Evolutionary conservation across 2,113 vertebrate species (phyloP).

Genomic region (Cynopterus brachyotis): DNA sequence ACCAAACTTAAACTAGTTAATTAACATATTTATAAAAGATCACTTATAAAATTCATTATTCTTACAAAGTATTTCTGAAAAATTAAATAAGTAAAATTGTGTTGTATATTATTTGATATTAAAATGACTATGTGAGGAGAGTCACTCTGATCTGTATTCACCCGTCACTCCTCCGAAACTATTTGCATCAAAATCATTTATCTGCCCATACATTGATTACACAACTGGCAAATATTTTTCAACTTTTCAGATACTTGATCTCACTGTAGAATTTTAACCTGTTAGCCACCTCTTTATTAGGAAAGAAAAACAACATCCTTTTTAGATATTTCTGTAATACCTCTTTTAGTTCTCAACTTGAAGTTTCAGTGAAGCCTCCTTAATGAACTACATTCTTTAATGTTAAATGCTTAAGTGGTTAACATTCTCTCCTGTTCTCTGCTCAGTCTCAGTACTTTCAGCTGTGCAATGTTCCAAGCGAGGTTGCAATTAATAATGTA

Average conservation of each 20-base stretch:
- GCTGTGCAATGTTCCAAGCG: not conserved
- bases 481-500: not conserved
- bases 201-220: not conserved
- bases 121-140: conserved; percentile 58
- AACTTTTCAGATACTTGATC: not conserved
- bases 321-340: not conserved
- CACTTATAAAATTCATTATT: not conserved
- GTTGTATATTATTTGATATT: conserved; percentile 46
- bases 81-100: conserved; percentile 17
- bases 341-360: not conserved
- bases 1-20: not conserved
- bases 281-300: not conserved
- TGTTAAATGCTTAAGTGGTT: not conserved
- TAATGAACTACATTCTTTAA: not conserved
- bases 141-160: not conserved
- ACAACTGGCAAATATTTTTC: not conserved
- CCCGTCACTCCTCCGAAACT: not conserved
- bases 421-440: not conserved
- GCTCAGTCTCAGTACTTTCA: not conserved
- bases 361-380: not conserved
- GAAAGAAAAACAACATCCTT: not conserved
- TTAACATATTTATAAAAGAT: conserved; percentile 48
- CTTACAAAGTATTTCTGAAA: not conserved
- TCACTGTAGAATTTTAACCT: not conserved
- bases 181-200: not conserved